Percentiles rank a stretch among this genome's conserved stretches.
phyloP scores from a whole-genome alignment of 2,797 vertebrate genomes.

The Euthynnus affinis region DNA sequence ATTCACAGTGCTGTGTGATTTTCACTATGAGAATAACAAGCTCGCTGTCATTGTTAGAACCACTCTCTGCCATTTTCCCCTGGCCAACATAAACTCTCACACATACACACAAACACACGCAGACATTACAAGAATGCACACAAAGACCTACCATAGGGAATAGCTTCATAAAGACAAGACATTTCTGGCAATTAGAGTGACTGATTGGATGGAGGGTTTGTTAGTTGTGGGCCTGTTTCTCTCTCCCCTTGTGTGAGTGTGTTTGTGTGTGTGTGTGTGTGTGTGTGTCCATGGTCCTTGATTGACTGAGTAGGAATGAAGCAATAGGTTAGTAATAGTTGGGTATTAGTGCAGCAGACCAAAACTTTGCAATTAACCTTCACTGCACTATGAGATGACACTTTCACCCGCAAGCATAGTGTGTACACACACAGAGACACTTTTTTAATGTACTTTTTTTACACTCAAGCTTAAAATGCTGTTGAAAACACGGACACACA shows the following conservation, averaged over 20 bases:
- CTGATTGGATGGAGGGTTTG: slow-evolving; percentile 14
- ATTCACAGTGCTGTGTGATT: slow-evolving; percentile 20
- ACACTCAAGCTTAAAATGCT: slow-evolving; percentile 18
- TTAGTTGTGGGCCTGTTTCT: slow-evolving; percentile 19
- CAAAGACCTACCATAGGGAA: slow-evolving; percentile 50
- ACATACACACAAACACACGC: slow-evolving; percentile 3
- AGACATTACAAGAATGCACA: slow-evolving; percentile 6
- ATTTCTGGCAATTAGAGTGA: slow-evolving; percentile 68
- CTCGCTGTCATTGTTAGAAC: slow-evolving; percentile 41
- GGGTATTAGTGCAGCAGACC: slow-evolving; percentile 70
- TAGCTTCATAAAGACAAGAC: slow-evolving; percentile 67
- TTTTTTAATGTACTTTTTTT: slow-evolving; percentile 26
- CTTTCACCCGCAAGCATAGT: slow-evolving; percentile 13
- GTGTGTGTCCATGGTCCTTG: slow-evolving; percentile 47
- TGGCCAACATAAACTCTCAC: slow-evolving; percentile 15
- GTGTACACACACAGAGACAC: slow-evolving; percentile 1
- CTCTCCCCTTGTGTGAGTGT: slow-evolving; percentile 19
- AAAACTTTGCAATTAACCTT: slow-evolving; percentile 76
- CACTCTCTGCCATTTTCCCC: slow-evolving; percentile 40
- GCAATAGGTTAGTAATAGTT: slow-evolving; percentile 64
- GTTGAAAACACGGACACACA: slow-evolving; percentile 12
- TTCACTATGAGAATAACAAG: slow-evolving; percentile 63
- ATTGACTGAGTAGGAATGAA: slow-evolving; percentile 70
- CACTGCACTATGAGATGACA: slow-evolving; percentile 45
- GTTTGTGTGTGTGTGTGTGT: slow-evolving; percentile 8